A percentile compares a stretch with the other conserved stretches of the same genome.
Evolutionary conservation across 2,888 invertebrate genomes (phyloP).

Genomic region (Dexiosoma caninum): DNA sequence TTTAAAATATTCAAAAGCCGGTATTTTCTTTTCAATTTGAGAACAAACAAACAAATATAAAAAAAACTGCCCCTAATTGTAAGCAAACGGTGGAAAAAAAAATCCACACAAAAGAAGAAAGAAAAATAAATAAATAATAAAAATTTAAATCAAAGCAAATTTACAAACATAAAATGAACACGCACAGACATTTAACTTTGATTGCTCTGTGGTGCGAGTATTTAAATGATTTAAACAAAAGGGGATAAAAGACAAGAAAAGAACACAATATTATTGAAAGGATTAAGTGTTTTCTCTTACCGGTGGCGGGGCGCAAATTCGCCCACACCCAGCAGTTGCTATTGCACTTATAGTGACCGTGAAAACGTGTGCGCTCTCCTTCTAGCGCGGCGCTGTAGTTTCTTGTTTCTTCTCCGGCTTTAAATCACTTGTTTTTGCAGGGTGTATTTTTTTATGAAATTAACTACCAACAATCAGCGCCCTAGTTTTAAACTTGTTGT

Average conservation of each 20-base stretch:
- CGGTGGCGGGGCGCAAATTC: slow-evolving; percentile 79
- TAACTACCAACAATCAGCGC: neutral
- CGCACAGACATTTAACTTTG: slow-evolving; percentile 32
- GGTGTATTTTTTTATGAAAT: neutral
- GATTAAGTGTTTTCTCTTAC: slow-evolving; percentile 69
- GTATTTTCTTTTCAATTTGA: neutral
- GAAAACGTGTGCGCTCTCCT: slow-evolving; percentile 69
- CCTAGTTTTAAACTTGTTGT: slow-evolving; percentile 27
- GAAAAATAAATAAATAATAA: neutral
- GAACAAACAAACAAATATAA: neutral
- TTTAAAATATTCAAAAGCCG: neutral
- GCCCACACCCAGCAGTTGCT: slow-evolving; percentile 79
- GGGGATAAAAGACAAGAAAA: neutral
- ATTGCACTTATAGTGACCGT: slow-evolving; percentile 78
- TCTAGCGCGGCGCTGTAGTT: slow-evolving; percentile 71
- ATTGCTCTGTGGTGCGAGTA: slow-evolving; percentile 22
- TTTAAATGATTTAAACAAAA: slow-evolving; percentile 11
- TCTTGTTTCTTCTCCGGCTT: slow-evolving; percentile 55
- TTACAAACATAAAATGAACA: slow-evolving; percentile 7
- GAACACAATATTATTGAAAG: slow-evolving; percentile 7
- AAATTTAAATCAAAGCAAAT: slow-evolving; percentile 20
- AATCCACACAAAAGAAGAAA: neutral
- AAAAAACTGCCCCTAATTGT: slow-evolving; percentile 37
- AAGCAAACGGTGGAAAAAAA: neutral
- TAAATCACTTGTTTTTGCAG: slow-evolving; percentile 26